Base-by-base conservation (phyloP, 1,140 invertebrate species). In the Coptotermes formosanus region DNA sequence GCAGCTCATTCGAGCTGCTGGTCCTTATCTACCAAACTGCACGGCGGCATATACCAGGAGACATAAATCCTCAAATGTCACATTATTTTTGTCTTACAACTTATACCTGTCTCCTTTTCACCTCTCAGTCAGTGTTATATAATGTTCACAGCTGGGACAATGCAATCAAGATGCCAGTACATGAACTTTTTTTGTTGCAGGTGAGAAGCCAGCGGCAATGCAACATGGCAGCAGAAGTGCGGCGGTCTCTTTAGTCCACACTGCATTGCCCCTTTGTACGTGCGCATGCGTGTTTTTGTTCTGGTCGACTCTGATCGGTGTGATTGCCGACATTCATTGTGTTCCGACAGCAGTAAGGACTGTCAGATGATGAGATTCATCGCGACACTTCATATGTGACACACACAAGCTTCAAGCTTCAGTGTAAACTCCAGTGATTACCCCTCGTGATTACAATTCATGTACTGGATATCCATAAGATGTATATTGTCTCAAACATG, bases 181-280 rank as follows among this genome's bases (percentile, higher is more conserved):
- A 30, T 82, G 25, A 14, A n/a, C 21, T 30, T 30, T 25, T n/a
- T 19, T 44, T 83, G 75, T 84, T 84, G n/a, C 81, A 87, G 87
- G 87, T 45, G 87, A 87, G 85, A 87, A 87, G 64, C 87, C 87
- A 16, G 87, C 87, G 45, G 87, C 87, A 25, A 87, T 87, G 87
- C 87, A 87, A 52, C 87, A 87, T n/a, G 87, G 87, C 19, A 87
- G 87, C 82, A 32, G 85, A n/a, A 86, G 75, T 48, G 90, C 44
- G 45, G 83, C 44, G 8, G 25, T 9, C 21, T 19, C 48, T 32
- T 8, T 19, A 19, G 25, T 32, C 48, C n/a, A 25, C 82, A 0
- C 82, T 12, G 82, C 82, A 38, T 8, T 83, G 21, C 12, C 83
- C 32, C 11, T 75, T 30, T 75, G 25, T 75, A 75, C n/a, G 25